These are phyloP conservation scores for Crenichthys baileyi DNA, from an alignment of 2,797 vertebrate species.

Conservation along the genomic window DNA sequence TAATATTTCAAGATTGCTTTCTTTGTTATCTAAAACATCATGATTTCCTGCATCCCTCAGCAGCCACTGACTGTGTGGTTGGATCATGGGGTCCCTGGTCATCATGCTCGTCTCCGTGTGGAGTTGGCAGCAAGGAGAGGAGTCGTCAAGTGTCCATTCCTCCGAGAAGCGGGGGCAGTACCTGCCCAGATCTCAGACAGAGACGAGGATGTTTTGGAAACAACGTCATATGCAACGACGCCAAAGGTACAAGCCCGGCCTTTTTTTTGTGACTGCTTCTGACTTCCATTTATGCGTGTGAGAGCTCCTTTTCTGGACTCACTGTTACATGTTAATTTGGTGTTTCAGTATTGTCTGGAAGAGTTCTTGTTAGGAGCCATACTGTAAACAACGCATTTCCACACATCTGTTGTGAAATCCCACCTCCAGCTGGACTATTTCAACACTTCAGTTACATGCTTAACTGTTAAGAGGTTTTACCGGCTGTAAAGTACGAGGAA, in stretches of 20 bases:
- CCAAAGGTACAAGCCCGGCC: conserved; percentile 78
- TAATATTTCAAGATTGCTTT: neutral
- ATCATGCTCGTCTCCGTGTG: conserved; percentile 84
- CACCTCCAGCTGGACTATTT: conserved; percentile 55
- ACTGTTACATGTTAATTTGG: conserved; percentile 30
- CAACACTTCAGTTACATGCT: conserved; percentile 26
- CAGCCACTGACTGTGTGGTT: conserved; percentile 86
- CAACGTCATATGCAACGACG: conserved; percentile 73
- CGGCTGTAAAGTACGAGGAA: conserved; percentile 16
- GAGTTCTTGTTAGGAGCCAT: neutral
- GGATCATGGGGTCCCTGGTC: conserved; percentile 88
- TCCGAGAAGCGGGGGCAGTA: conserved; percentile 84
- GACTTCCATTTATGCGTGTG: neutral
- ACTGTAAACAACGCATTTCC: conserved; percentile 19
- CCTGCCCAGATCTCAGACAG: conserved; percentile 89
- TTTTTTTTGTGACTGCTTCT: conserved; percentile 1
- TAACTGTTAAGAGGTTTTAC: conserved; percentile 22
- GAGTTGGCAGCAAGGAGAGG: conserved; percentile 84
- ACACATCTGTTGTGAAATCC: conserved; percentile 48
- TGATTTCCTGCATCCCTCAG: conserved; percentile 58
- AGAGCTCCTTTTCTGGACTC: neutral
- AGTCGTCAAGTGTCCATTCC: conserved; percentile 85
- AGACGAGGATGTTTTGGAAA: conserved; percentile 87
- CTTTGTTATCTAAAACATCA: conserved; percentile 11
- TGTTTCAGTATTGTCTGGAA: conserved; percentile 33